Evolutionary conservation across 1,140 invertebrate genomes (phyloP), one percentile per base, ranked within the genome.

Genomic region (Cheumatopsyche charites): DNA sequence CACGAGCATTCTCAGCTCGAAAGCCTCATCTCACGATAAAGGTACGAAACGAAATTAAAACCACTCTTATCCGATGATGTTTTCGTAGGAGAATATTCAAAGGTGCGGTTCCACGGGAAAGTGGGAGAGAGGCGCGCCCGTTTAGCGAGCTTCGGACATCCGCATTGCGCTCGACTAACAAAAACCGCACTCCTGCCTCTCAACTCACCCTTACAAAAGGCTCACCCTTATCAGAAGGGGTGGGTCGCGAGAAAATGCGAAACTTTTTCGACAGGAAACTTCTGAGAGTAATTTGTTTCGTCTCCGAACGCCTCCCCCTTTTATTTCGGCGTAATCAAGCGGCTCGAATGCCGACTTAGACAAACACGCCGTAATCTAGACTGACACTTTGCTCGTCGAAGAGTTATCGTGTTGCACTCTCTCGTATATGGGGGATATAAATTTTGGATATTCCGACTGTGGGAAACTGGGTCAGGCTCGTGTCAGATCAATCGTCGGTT

Each of bases 261-360:
- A 49, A 49, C 45, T 19, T 49, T 49, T 49, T 49, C 45, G 45
- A 19, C 13, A 5, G 1, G 11, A 58, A 58, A 58, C 21, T 58
- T 58, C 25, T 11, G 55, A 9, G 19, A 21, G 21, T 58, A 58
- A 58, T 58, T 58, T 58, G 23, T 58, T 58, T 58, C 23, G 43
- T 47, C 43, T 47, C 13, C 2, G 43, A 3, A 42, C n/a, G 41
- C 23, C 12, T 5, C 55, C 17, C 55, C 21, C 55, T 58, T 58
- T 58, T 58, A 58, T 58, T 58, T 58, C 21, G 21, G 23, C 23
- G 55, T 58, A 58, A 58, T 58, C 55, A 26, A 58, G 55, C 55
- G 55, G 15, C 43, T 13, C 2, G 43, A 47, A 47, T 47, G 13
- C 11, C 9, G 29, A 36, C 29, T 36, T 36, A 52, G 47, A 52